Base-by-base conservation (phyloP, 2,113 vertebrate species). In the Lonchura striata region DNA sequence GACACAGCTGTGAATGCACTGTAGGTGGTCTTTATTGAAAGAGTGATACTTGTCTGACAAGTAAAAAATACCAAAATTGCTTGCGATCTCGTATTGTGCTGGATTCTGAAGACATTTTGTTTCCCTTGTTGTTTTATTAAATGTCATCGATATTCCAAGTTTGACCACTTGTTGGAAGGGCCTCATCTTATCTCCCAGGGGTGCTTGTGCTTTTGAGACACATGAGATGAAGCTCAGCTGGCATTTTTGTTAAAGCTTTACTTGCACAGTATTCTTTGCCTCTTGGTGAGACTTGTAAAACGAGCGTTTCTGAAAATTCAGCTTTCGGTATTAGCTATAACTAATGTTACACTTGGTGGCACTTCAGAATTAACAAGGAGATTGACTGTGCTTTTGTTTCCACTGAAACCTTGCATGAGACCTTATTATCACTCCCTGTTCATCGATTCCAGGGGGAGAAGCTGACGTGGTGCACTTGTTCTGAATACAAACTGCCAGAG, bases 101-200 rank as follows among this genome's bases (percentile, higher is more conserved):
- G 57, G 7, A 53, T 70, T 80, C 37, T 35, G 23, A 82, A 77
- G 59, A 37, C 27, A 7, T 24, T 75, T 71, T 52, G 5, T 64
- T 84, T 71, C 16, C 21, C 9, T 25, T 52, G 27, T 56, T 64
- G 27, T 74, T 91, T 81, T 64, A 20, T 23, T 25, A 56, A 92
- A 74, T 69, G 12, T 17, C 14, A 3, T 37, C 0, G 0, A 15
- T 52, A 52, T 69, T 69, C 23, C 41, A 77, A 15, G 35, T 71
- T 15, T 31, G 57, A 50, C 49, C 11, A 3, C 1, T 0, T 0
- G 0, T 41, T 17, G 42, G 3, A n/a, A 85, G 53, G 35, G 44
- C 37, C 23, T 2, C 3, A 24, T 39, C 27, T 39, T 61, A 0
- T 74, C 61, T 69, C 39, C 24, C 2, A 1, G 11, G 31, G 5